Conservation (phyloP, 1,140 invertebrate genomes). For the Holcopasites calliopsidis region DNA sequence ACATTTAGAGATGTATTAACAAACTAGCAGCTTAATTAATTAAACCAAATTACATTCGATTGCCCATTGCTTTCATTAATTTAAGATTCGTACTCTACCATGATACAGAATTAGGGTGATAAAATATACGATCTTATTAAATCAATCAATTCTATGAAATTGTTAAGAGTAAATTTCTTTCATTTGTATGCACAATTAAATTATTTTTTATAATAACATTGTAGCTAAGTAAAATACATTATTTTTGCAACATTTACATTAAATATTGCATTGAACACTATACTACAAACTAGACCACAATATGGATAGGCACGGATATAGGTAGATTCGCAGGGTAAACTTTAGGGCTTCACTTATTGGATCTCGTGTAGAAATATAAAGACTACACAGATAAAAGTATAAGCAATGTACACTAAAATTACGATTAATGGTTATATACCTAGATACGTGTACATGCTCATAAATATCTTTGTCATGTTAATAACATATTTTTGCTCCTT, state of each 20-base stretch:
- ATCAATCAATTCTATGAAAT: too few relatives aligned
- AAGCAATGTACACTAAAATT: constrained; percentile 11
- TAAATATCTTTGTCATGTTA: constrained; percentile 1
- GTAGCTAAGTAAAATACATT: too few relatives aligned
- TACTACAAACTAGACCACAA: constrained; percentile 45
- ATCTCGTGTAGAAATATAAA: constrained; percentile 51
- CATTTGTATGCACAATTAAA: too few relatives aligned
- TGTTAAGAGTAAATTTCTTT: too few relatives aligned
- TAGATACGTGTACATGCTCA: not conserved
- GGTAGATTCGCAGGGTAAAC: constrained; percentile 49
- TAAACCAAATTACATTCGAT: too few relatives aligned
- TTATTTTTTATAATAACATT: too few relatives aligned
- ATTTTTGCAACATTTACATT: not conserved
- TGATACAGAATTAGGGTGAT: too few relatives aligned
- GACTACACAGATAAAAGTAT: constrained; percentile 32
- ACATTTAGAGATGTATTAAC: constrained; percentile 2
- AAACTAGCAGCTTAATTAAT: too few relatives aligned
- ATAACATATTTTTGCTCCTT: not conserved
- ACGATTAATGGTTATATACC: constrained; percentile 8
- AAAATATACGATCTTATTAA: too few relatives aligned
- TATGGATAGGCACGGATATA: constrained; percentile 39
- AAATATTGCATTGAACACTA: too few relatives aligned
- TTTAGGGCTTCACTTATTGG: constrained; percentile 72
- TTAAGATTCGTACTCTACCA: not conserved
- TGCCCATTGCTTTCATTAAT: not conserved